Conservation (phyloP, 2,113 vertebrate species). For the Collichthys lucidus region DNA sequence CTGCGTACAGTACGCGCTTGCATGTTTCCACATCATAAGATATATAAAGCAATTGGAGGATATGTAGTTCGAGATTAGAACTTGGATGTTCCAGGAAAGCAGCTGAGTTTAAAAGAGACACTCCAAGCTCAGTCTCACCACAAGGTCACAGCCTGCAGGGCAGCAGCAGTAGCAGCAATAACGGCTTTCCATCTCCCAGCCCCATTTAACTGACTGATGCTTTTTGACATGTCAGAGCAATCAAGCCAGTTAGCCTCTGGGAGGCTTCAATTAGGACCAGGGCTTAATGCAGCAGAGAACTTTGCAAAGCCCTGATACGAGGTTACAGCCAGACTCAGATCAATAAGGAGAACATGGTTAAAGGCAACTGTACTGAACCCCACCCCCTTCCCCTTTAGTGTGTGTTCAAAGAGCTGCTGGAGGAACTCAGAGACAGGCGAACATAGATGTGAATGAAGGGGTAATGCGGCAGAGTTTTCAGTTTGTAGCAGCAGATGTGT, state of each 20-base stretch:
- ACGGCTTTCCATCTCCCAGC: conserved; percentile 73
- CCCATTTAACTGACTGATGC: conserved; percentile 85
- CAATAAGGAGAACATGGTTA: conserved; percentile 66
- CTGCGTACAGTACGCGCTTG: neutral
- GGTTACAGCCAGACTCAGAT: conserved; percentile 67
- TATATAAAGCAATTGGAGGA: neutral
- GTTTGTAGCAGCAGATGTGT: conserved; percentile 34
- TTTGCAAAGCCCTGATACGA: conserved; percentile 73
- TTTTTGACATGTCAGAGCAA: conserved; percentile 80
- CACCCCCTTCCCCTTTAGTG: too few species aligned
- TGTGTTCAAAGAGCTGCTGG: neutral
- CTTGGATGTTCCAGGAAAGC: conserved; percentile 44
- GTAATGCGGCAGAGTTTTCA: conserved; percentile 13
- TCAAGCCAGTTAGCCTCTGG: conserved; percentile 80
- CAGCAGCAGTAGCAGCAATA: conserved; percentile 72
- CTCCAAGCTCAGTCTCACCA: conserved; percentile 67
- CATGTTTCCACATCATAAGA: neutral
- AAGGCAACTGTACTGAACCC: conserved; percentile 30
- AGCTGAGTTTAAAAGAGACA: conserved; percentile 59
- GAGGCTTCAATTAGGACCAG: conserved; percentile 80
- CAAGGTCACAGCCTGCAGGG: conserved; percentile 81
- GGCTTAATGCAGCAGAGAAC: conserved; percentile 80
- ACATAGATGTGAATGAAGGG: neutral
- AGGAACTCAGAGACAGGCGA: neutral
- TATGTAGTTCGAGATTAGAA: conserved; percentile 40